Evolutionary conservation across 1,140 invertebrate genomes (phyloP).

Genomic region (Drosophila mayri): DNA sequence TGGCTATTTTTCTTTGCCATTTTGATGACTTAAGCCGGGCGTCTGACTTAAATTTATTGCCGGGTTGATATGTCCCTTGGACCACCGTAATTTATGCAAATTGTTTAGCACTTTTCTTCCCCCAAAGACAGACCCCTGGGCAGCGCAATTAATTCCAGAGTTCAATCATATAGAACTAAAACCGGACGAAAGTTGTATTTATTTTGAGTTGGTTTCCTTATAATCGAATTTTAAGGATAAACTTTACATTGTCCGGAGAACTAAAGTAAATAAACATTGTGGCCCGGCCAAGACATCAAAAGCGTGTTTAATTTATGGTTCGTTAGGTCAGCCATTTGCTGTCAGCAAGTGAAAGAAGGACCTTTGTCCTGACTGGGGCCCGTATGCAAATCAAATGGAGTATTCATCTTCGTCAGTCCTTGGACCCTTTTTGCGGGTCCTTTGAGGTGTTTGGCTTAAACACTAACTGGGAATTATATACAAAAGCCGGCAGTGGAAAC

Average conservation of each 20-base stretch:
- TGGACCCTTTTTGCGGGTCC: slow-evolving; percentile 40
- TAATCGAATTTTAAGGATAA: slow-evolving; percentile 79
- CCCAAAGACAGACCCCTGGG: not conserved
- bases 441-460: slow-evolving; percentile 70
- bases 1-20: slow-evolving; percentile 42
- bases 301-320: slow-evolving; percentile 82
- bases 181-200: slow-evolving; percentile 36
- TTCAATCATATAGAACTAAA: slow-evolving; percentile 73
- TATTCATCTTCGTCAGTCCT: slow-evolving; percentile 78
- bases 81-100: slow-evolving; percentile 75
- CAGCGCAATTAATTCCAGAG: slow-evolving; percentile 68
- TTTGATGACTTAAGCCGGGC: slow-evolving; percentile 74
- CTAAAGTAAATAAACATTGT: slow-evolving; percentile 76
- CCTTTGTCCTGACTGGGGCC: slow-evolving; percentile 43
- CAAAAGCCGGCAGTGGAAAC: slow-evolving; percentile 44
- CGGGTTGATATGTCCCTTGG: slow-evolving; percentile 45
- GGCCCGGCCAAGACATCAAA: slow-evolving; percentile 69
- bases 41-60: slow-evolving; percentile 72
- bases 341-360: slow-evolving; percentile 53
- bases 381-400: slow-evolving; percentile 76
- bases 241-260: slow-evolving; percentile 66
- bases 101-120: slow-evolving; percentile 51
- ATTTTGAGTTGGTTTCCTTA: slow-evolving; percentile 64
- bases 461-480: slow-evolving; percentile 68
- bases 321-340: slow-evolving; percentile 76